A percentile compares a stretch with the other conserved stretches of the same genome.
phyloP scores from a whole-genome alignment of 2,888 invertebrate species.

The Myathropa florea region DNA sequence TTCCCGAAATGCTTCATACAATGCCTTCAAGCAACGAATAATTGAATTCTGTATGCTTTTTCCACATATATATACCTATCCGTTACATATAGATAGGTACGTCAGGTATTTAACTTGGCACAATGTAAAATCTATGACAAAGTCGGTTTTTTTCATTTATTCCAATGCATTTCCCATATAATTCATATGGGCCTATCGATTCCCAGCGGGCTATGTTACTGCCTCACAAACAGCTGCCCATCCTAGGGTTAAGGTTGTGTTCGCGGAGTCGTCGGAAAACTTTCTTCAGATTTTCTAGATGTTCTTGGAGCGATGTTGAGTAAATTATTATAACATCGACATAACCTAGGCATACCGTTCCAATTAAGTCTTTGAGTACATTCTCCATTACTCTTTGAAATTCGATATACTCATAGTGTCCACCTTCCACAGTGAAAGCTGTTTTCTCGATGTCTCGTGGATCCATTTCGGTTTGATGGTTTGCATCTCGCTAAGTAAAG shows the following conservation, averaged over 20 bases:
- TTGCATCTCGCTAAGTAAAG: not conserved
- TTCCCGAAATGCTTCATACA: too few species aligned
- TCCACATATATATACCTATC: too few species aligned
- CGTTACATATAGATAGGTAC: too few species aligned
- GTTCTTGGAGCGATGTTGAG: constrained; percentile 40
- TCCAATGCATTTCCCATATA: too few species aligned
- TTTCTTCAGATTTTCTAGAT: constrained; percentile 70
- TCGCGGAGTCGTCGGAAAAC: constrained; percentile 61
- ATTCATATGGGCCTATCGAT: too few species aligned
- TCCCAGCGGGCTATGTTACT: too few species aligned
- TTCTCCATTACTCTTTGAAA: constrained; percentile 64
- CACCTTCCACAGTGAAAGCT: constrained; percentile 34
- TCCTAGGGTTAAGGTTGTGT: constrained; percentile 58
- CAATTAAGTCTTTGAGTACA: constrained; percentile 69
- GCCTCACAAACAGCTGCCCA: too few species aligned
- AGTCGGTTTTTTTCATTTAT: too few species aligned
- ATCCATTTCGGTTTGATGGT: not conserved
- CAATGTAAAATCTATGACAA: too few species aligned
- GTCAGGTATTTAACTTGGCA: too few species aligned
- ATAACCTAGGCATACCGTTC: constrained; percentile 67
- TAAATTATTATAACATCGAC: constrained; percentile 44
- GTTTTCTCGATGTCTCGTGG: not conserved
- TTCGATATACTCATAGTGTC: constrained; percentile 60
- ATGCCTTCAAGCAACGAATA: too few species aligned
- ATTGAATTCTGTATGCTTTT: too few species aligned